Evolutionary conservation across 2,113 vertebrate species (phyloP).

Genomic region (Chaetodon auriga): DNA sequence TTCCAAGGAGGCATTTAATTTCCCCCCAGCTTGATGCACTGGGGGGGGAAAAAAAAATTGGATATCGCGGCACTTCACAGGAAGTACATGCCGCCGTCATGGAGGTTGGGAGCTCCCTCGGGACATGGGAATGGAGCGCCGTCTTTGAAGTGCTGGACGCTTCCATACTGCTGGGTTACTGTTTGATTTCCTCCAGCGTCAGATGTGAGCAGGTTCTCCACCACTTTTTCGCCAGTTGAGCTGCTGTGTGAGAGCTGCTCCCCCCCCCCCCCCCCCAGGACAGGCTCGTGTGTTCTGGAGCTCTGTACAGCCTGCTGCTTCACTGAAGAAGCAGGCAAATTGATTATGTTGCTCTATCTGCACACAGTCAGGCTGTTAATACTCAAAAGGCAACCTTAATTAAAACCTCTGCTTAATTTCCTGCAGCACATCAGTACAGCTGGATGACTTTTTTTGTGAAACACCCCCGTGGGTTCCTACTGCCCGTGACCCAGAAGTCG

Average conservation of each 20-base stretch:
- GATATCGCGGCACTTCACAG: constrained; percentile 26
- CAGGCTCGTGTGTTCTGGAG: not conserved
- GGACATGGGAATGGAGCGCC: not conserved
- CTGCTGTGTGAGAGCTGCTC: not conserved
- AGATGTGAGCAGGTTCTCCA: constrained; percentile 26
- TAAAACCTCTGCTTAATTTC: not conserved
- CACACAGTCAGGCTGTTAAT: not conserved
- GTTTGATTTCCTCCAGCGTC: constrained; percentile 26
- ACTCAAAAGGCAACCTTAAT: not conserved
- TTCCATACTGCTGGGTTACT: constrained; percentile 13
- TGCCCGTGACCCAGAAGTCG: no score
- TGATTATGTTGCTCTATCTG: not conserved
- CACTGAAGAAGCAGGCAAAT: not conserved
- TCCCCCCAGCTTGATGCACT: constrained; percentile 9
- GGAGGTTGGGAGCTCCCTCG: constrained; percentile 5
- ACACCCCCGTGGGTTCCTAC: not conserved
- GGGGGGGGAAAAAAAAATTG: not conserved
- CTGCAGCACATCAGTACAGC: no score
- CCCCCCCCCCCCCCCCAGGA: constrained; percentile 1
- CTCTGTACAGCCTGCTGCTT: not conserved
- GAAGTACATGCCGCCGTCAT: constrained; percentile 9
- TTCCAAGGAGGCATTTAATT: constrained; percentile 48
- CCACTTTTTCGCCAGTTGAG: not conserved
- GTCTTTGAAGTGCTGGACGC: constrained; percentile 36
- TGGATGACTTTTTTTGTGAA: not conserved